Evolutionary conservation across 30 jellyfish, hydroid and myxozoan species (phyloP).

Genomic region (Aurelia sp.): DNA sequence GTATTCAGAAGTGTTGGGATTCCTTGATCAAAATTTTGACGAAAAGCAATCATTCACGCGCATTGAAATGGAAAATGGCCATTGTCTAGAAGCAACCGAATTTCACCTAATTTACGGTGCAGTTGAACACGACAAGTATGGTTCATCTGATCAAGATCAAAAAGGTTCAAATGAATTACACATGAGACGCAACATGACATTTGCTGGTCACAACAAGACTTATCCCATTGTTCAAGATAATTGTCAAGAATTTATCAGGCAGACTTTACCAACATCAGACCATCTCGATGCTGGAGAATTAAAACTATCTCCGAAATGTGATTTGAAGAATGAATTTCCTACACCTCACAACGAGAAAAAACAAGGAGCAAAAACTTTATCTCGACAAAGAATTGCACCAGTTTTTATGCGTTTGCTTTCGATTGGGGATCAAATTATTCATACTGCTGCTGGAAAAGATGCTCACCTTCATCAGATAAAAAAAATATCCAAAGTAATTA

Average conservation of each 20-base stretch:
- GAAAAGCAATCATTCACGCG: constrained; percentile 1
- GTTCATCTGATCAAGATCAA: neutral
- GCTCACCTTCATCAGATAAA: neutral
- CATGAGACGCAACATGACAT: neutral
- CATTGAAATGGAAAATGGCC: constrained; percentile 28
- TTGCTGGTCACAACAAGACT: neutral
- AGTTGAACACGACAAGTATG: neutral
- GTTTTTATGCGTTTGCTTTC: neutral
- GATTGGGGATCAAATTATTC: neutral
- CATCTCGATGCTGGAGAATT: neutral
- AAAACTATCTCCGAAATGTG: neutral
- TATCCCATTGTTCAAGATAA: neutral
- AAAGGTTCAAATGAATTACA: neutral
- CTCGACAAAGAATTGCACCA: neutral
- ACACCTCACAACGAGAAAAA: neutral
- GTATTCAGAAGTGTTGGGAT: constrained; percentile 52
- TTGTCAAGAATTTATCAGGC: neutral
- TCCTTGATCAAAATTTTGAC: constrained; percentile 33
- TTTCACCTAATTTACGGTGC: constrained; percentile 35
- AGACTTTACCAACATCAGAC: neutral
- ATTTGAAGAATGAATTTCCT: neutral
- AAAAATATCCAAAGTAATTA: neutral
- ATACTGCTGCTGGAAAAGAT: neutral
- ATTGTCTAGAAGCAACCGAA: constrained; percentile 31
- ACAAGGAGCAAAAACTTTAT: neutral